Evolutionary conservation across 1,140 invertebrate species (phyloP), one percentile per base, ranked within the genome.

Genomic region (Hormaphis cornu): DNA sequence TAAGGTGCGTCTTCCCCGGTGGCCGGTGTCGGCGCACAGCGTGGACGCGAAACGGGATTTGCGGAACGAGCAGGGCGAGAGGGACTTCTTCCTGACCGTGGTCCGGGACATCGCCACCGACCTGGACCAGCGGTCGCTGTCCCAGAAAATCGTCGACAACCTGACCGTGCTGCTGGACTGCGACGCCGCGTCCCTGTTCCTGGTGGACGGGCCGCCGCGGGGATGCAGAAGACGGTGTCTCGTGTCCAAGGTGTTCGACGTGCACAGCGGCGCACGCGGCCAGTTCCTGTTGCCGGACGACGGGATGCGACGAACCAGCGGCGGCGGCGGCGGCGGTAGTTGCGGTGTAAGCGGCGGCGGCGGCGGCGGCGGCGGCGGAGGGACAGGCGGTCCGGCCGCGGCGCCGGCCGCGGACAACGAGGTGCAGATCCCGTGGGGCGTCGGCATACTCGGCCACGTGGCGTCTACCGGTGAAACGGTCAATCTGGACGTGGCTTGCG

Each of bases 371-470:
- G 81, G 84, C 75, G 84, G 54, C 10, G 44, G 14, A 5, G 18
- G 12, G 2, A 14, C 42, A n/a, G 26, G 42, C 0, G 54, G 40
- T 9, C 63, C 63, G 2, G 71, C 69, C 2, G 59, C 73, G 8
- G 46, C 50, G 2, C 9, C 35, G 26, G 69, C 72, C 18, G 72
- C 73, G 12, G 77, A 77, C 56, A 78, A 78, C 66, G 76, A 77
- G 59, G 75, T 79, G 8, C 75, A 78, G 66, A 74, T 79, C 24
- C 78, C 78, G 18, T 84, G 83, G 82, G 84, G 84, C 8, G 81
- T 80, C 22, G 85, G 85, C 14, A 83, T 86, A 52, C 78, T 84
- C 8, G 85, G 85, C 0, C 81, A 84, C 75, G 84, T 85, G 4
- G 84, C 84, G 0, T 78, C 83, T 69, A 82, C 79, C 5, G 84